Conservation (phyloP, 2,888 invertebrate genomes). For the Neria commutata region DNA sequence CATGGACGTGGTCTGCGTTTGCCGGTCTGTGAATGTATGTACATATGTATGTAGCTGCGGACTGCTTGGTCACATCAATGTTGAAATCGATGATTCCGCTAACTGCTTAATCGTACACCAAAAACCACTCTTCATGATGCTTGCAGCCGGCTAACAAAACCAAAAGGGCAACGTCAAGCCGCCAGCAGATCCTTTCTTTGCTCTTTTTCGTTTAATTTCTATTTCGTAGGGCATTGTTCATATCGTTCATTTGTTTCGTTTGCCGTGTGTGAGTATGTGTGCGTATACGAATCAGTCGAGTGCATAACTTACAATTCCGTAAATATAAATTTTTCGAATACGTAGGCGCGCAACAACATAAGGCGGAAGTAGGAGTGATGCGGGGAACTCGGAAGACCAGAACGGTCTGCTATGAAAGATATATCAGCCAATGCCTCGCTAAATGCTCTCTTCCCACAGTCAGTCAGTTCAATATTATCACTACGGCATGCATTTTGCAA, state of each 20-base stretch:
- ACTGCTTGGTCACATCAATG: slow-evolving; percentile 7
- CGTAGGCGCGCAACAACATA: slow-evolving; percentile 9
- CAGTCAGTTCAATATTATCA: slow-evolving; percentile 8
- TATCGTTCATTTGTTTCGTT: slow-evolving; percentile 20
- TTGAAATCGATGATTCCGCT: slow-evolving; percentile 13
- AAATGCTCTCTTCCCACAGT: no score
- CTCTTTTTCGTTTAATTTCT: neutral
- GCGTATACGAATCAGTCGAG: slow-evolving; percentile 53
- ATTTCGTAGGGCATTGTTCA: slow-evolving; percentile 10
- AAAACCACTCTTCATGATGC: slow-evolving; percentile 54
- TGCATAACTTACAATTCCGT: slow-evolving; percentile 58
- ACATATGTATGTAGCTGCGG: no score
- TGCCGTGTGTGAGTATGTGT: slow-evolving; percentile 38
- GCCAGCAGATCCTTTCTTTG: slow-evolving; percentile 1
- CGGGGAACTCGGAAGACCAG: neutral
- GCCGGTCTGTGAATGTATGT: no score
- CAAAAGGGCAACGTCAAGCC: slow-evolving; percentile 16
- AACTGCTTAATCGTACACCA: slow-evolving; percentile 55
- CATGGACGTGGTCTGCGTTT: neutral
- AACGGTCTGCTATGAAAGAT: no score
- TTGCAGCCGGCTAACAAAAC: slow-evolving; percentile 8
- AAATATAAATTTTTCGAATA: slow-evolving; percentile 46
- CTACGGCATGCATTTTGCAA: slow-evolving; percentile 11
- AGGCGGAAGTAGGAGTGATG: neutral
- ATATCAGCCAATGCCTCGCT: no score